Evolutionary conservation across 2,113 vertebrate species (phyloP).

Genomic region (Brachirus orientalis): DNA sequence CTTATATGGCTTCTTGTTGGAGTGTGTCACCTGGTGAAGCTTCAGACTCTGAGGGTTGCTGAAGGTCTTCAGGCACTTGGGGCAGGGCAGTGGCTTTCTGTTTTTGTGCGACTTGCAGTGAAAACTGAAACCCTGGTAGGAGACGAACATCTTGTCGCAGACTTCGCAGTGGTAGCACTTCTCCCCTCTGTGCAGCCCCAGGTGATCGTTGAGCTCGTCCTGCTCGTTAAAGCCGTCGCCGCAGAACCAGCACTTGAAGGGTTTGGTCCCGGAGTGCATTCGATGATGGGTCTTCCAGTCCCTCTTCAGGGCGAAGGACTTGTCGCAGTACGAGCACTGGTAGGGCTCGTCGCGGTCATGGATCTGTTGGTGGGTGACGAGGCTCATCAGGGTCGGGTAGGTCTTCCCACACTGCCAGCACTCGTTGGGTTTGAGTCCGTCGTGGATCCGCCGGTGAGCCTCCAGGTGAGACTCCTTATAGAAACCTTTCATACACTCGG

Average conservation of each 20-base stretch:
- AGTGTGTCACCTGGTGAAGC: constrained; percentile 66
- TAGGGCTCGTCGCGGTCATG: constrained; percentile 55
- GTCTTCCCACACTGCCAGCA: constrained; percentile 69
- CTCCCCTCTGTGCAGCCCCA: constrained; percentile 45
- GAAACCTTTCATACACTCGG: constrained; percentile 52
- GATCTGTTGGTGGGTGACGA: constrained; percentile 65
- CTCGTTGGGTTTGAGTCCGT: constrained; percentile 55
- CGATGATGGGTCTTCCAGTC: constrained; percentile 71
- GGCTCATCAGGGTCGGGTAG: constrained; percentile 60
- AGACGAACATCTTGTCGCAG: constrained; percentile 67
- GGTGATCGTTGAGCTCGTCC: constrained; percentile 45
- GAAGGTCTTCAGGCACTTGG: constrained; percentile 59
- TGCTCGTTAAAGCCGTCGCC: constrained; percentile 54
- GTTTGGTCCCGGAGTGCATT: constrained; percentile 63
- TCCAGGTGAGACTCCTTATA: constrained; percentile 66
- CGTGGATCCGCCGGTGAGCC: constrained; percentile 53
- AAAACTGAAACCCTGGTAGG: constrained; percentile 70
- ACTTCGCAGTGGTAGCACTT: constrained; percentile 60
- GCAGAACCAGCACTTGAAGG: constrained; percentile 69
- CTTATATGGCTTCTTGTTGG: constrained; percentile 51
- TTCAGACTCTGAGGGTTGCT: constrained; percentile 67
- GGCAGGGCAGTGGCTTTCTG: constrained; percentile 47
- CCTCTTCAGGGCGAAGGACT: constrained; percentile 59
- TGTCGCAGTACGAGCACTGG: constrained; percentile 62
- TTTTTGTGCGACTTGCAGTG: constrained; percentile 54